These are phyloP conservation scores for Sitta europaea DNA, from an alignment of 2,113 vertebrate genomes.

Conservation along the genomic window DNA sequence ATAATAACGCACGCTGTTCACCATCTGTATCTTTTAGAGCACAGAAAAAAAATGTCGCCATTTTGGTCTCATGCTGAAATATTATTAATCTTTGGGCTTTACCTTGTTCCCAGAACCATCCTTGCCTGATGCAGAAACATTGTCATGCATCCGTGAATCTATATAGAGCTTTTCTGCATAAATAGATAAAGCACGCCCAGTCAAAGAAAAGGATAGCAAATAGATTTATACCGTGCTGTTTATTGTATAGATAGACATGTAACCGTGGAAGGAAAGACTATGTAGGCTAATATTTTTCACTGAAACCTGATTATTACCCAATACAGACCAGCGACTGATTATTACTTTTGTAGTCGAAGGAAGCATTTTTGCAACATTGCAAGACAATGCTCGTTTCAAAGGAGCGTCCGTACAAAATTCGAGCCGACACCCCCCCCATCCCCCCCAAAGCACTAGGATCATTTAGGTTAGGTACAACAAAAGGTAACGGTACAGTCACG, in stretches of 20 bases:
- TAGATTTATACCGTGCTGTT: neutral
- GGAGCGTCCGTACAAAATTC: neutral
- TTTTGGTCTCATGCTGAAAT: conserved; percentile 75
- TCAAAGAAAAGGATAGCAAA: conserved; percentile 1
- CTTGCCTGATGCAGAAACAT: conserved; percentile 21
- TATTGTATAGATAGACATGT: neutral
- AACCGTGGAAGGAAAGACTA: neutral
- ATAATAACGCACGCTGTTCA: conserved; percentile 36
- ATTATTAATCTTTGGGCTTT: conserved; percentile 62
- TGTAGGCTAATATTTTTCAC: neutral
- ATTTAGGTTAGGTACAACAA: conserved; percentile 15
- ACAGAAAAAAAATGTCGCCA: conserved; percentile 71
- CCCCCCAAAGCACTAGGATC: neutral
- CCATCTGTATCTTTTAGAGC: conserved; percentile 59
- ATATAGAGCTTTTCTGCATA: conserved; percentile 26
- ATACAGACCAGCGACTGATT: neutral
- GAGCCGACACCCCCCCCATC: neutral
- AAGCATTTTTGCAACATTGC: neutral
- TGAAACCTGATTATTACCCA: neutral
- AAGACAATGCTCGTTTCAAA: neutral
- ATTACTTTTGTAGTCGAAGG: neutral
- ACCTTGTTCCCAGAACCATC: conserved; percentile 18
- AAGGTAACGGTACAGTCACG: conserved; percentile 21
- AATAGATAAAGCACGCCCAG: conserved; percentile 33
- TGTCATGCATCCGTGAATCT: neutral